A percentile compares a stretch with the other conserved stretches of the same genome.
Conservation (phyloP, 2,888 invertebrate genomes). For the Dinocampus coccinellae region DNA sequence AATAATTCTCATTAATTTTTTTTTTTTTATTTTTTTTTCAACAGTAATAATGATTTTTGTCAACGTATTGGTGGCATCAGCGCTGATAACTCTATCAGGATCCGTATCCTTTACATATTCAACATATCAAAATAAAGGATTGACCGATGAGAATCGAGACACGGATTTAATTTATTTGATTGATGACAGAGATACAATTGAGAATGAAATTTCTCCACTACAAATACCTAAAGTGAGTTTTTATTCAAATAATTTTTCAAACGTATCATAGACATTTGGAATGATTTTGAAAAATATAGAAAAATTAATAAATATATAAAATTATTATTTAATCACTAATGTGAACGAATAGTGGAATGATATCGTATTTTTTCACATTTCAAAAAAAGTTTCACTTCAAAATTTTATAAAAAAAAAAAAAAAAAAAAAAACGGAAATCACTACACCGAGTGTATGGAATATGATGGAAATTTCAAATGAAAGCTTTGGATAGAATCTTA, state of each 20-base stretch:
- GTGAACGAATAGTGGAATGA: too few relatives aligned
- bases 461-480: too few relatives aligned
- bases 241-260: neutral
- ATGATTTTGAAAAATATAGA: too few relatives aligned
- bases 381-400: too few relatives aligned
- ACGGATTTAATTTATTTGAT: conserved; percentile 8
- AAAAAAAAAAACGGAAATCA: too few relatives aligned
- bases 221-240: neutral
- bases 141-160: conserved; percentile 45
- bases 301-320: too few relatives aligned
- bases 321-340: too few relatives aligned
- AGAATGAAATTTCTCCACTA: conserved; percentile 13
- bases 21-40: neutral
- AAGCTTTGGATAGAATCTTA: too few relatives aligned
- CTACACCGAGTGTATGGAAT: too few relatives aligned
- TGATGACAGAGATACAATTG: neutral
- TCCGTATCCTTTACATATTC: conserved; percentile 55
- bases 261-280: too few relatives aligned
- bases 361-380: too few relatives aligned
- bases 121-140: conserved; percentile 55
- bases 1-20: neutral
- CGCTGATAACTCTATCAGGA: conserved; percentile 54
- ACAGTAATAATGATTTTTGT: conserved; percentile 58
- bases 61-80: conserved; percentile 55
- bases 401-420: too few relatives aligned